Percentiles rank a stretch among this genome's conserved stretches.
These are phyloP conservation scores for Coryphaenoides rupestris DNA, from an alignment of 2,113 vertebrate species.

Conservation along the genomic window DNA sequence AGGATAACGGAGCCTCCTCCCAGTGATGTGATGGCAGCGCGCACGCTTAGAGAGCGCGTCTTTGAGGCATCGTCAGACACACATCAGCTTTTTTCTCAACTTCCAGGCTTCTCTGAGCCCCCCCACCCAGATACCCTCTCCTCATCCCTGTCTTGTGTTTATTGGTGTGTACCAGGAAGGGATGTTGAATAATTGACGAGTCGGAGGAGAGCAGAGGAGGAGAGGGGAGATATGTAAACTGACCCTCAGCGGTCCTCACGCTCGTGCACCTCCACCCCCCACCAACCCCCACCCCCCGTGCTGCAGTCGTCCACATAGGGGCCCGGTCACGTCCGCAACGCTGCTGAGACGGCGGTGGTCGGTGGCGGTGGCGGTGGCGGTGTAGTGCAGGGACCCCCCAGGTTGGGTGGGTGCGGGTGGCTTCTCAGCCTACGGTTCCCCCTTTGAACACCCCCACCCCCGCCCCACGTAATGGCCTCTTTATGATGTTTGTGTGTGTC, in stretches of 20 bases:
- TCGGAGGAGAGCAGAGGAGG: constrained; percentile 31
- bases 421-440: too few species aligned
- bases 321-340: too few species aligned
- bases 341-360: constrained; percentile 21
- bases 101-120: constrained; percentile 47
- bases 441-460: too few species aligned
- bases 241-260: constrained; percentile 50
- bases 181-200: constrained; percentile 69
- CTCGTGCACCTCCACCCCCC: constrained; percentile 5
- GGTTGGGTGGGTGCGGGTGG: too few species aligned
- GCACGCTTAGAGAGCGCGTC: constrained; percentile 26
- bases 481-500: too few species aligned
- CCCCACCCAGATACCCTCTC: constrained; percentile 33
- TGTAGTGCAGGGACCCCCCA: too few species aligned
- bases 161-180: constrained; percentile 49
- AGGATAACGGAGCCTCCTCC: constrained; percentile 52
- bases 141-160: constrained; percentile 30
- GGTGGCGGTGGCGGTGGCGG: too few species aligned
- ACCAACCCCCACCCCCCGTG: too few species aligned
- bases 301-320: too few species aligned
- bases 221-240: constrained; percentile 56
- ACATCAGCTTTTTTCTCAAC: constrained; percentile 44
- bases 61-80: constrained; percentile 37
- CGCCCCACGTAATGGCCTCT: too few species aligned
- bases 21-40: constrained; percentile 40